Percentiles rank a stretch among this genome's conserved stretches.
These are phyloP conservation scores for Python bivittatus DNA, from an alignment of 2,113 vertebrate species.

Conservation along the genomic window DNA sequence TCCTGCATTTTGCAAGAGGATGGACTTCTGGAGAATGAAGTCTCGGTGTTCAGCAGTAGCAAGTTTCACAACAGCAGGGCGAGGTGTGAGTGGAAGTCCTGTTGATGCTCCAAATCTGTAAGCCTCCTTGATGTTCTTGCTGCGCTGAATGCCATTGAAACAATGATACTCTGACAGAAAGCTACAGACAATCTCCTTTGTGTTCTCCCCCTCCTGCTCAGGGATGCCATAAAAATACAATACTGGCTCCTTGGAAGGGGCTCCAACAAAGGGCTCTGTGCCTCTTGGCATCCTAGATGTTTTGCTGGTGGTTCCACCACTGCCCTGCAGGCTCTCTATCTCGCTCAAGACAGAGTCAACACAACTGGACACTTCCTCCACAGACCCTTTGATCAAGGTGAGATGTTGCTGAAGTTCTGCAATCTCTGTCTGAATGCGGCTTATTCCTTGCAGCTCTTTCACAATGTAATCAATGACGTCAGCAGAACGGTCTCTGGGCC, in stretches of 20 bases:
- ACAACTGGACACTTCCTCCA: conserved; percentile 94
- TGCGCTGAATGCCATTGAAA: conserved; percentile 76
- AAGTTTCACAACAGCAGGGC: conserved; percentile 78
- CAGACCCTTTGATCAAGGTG: conserved; percentile 90
- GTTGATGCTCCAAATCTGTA: conserved; percentile 62
- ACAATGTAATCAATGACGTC: conserved; percentile 92
- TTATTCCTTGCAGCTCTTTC: conserved; percentile 93
- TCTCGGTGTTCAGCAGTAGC: conserved; percentile 74
- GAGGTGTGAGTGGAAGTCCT: conserved; percentile 60
- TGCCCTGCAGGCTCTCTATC: conserved; percentile 89
- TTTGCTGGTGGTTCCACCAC: conserved; percentile 53
- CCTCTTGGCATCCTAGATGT: not conserved
- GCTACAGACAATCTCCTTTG: conserved; percentile 72
- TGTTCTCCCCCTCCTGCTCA: conserved; percentile 77
- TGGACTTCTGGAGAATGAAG: conserved; percentile 77
- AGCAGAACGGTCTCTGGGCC: conserved; percentile 66
- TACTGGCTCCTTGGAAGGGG: conserved; percentile 64
- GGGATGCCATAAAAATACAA: conserved; percentile 80
- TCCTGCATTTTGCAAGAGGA: conserved; percentile 74
- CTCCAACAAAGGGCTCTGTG: conserved; percentile 50
- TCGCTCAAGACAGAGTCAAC: conserved; percentile 91
- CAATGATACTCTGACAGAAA: conserved; percentile 76
- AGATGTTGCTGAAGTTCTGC: conserved; percentile 91
- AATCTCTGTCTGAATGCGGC: conserved; percentile 94
- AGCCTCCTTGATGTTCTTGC: conserved; percentile 77